Conservation (phyloP, 2,888 invertebrate genomes). For the Leucophenga maculata region DNA sequence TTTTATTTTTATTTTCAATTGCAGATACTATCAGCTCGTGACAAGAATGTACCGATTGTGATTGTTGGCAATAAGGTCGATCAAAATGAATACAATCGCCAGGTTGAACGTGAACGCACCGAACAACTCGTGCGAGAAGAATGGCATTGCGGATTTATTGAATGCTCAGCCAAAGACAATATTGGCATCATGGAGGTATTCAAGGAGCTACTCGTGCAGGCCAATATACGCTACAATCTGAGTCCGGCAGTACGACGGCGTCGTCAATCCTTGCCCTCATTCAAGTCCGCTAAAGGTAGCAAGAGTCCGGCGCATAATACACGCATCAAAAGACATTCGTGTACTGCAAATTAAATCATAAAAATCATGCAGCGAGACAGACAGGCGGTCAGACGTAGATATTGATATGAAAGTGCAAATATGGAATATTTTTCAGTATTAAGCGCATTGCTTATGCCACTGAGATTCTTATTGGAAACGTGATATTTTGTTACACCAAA, state of each 20-base stretch:
- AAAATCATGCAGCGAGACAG: background rate
- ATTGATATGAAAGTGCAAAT: too few relatives aligned
- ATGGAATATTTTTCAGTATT: too few relatives aligned
- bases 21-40: conserved; percentile 68
- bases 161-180: conserved; percentile 75
- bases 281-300: conserved; percentile 44
- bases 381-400: background rate
- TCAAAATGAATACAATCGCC: conserved; percentile 69
- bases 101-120: conserved; percentile 70
- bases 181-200: conserved; percentile 73
- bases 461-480: conserved; percentile 16
- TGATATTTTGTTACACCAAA: conserved; percentile 16
- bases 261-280: conserved; percentile 65
- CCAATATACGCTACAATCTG: conserved; percentile 73
- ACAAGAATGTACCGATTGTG: conserved; percentile 77
- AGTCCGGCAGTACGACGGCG: conserved; percentile 73
- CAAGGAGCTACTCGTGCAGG: conserved; percentile 74
- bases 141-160: conserved; percentile 75
- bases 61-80: conserved; percentile 82
- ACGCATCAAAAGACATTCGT: conserved; percentile 56
- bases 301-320: conserved; percentile 53
- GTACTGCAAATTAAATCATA: conserved; percentile 53
- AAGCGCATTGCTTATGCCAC: background rate
- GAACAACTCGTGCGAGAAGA: conserved; percentile 72
- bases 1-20: conserved; percentile 12